phyloP scores from a whole-genome alignment of 2,113 vertebrate genomes.

The Tragulus kanchil region DNA sequence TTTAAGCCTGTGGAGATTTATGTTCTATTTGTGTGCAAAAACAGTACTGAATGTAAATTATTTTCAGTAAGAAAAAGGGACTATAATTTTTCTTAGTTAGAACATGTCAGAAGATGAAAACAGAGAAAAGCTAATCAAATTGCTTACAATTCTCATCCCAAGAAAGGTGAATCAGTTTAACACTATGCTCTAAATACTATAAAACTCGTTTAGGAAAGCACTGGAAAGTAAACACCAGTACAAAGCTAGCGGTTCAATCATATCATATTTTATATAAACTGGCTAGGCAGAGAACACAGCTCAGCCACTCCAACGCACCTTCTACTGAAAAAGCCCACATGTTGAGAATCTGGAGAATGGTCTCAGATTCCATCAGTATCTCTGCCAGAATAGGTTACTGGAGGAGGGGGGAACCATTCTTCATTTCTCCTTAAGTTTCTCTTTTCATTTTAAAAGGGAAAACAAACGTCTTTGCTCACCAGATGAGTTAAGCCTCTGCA shows the following conservation, averaged over 20 bases:
- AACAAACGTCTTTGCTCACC: conserved; percentile 51
- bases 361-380: neutral
- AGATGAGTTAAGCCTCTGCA: conserved; percentile 41
- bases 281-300: conserved; percentile 57
- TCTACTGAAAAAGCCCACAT: conserved; percentile 33
- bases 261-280: conserved; percentile 75
- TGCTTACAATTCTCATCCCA: conserved; percentile 67
- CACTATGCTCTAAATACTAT: conserved; percentile 73
- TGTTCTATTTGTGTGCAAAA: conserved; percentile 57
- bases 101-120: conserved; percentile 75
- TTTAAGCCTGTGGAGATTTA: conserved; percentile 72
- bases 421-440: neutral
- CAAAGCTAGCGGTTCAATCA: conserved; percentile 61
- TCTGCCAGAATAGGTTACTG: conserved; percentile 41
- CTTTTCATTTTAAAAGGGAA: neutral
- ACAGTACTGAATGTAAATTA: conserved; percentile 71
- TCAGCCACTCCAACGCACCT: conserved; percentile 45
- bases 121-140: conserved; percentile 75
- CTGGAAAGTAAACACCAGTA: conserved; percentile 69
- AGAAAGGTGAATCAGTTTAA: conserved; percentile 82
- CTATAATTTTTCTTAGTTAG: conserved; percentile 76
- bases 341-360: conserved; percentile 3
- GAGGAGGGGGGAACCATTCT: neutral
- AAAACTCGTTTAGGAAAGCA: conserved; percentile 71
- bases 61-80: conserved; percentile 63